Conservation (phyloP, 2,888 invertebrate genomes). For the Xanthostigma xanthostigma region DNA sequence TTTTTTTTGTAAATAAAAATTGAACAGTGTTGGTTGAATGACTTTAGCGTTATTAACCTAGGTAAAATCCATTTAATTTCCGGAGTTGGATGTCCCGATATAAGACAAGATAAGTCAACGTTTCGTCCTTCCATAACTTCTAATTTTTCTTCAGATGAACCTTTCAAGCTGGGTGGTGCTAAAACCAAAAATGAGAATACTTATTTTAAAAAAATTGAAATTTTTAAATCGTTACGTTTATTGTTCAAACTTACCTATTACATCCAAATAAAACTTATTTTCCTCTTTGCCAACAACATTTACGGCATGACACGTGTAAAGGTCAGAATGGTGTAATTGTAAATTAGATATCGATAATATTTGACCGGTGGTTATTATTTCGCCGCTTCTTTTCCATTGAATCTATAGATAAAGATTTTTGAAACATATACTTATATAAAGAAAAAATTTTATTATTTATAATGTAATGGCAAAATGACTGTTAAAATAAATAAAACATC, state of each 20-base stretch:
- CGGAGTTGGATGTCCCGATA: constrained; percentile 19
- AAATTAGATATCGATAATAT: constrained; percentile 20
- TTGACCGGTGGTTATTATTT: constrained; percentile 12
- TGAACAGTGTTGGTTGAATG: not conserved
- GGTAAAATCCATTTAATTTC: constrained; percentile 15
- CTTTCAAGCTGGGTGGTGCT: constrained; percentile 16
- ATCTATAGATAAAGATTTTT: constrained; percentile 10
- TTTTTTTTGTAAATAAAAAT: not conserved
- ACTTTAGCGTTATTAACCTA: not conserved
- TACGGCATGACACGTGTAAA: constrained; percentile 28
- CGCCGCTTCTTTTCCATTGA: constrained; percentile 14
- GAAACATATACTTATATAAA: too few species aligned
- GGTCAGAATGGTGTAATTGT: constrained; percentile 26
- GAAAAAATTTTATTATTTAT: too few species aligned
- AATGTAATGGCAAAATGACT: too few species aligned
- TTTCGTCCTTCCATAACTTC: constrained; percentile 12
- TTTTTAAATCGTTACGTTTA: too few species aligned
- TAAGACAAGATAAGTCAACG: constrained; percentile 23
- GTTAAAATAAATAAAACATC: too few species aligned
- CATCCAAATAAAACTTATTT: constrained; percentile 15
- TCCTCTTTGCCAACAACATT: constrained; percentile 25
- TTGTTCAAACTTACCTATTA: constrained; percentile 12
- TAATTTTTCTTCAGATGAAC: constrained; percentile 11
- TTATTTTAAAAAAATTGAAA: not conserved
- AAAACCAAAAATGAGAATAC: constrained; percentile 1